Evolutionary conservation across 2,113 vertebrate genomes (phyloP).

Genomic region (Bagarius yarrelli): DNA sequence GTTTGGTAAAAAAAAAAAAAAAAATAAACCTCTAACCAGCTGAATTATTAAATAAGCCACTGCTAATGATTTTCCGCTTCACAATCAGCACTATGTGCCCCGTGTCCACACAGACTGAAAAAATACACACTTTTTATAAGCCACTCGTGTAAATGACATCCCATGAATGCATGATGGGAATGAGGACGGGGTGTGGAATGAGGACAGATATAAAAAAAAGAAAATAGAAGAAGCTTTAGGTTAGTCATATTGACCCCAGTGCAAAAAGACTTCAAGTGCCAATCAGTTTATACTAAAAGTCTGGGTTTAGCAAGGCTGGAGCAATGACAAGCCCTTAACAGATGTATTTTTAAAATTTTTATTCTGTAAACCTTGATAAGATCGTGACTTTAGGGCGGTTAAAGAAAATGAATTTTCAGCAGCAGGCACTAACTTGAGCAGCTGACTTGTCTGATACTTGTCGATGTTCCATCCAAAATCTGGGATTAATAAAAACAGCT

Average conservation of each 20-base stretch:
- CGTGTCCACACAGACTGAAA: conserved; percentile 42
- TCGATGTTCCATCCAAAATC: conserved; percentile 10
- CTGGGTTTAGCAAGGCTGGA: background rate
- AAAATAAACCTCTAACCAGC: background rate
- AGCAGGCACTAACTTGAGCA: conserved; percentile 53
- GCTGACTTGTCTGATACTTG: conserved; percentile 22
- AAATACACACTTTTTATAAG: conserved; percentile 46
- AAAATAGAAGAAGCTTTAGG: conserved; percentile 46
- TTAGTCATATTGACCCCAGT: conserved; percentile 62
- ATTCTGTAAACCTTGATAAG: conserved; percentile 63
- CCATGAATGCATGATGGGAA: conserved; percentile 46
- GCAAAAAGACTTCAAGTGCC: conserved; percentile 35
- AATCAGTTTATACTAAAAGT: conserved; percentile 17
- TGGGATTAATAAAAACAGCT: conserved; percentile 38
- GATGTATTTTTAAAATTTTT: conserved; percentile 58
- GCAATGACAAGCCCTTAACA: conserved; percentile 57
- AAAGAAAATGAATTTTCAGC: conserved; percentile 54
- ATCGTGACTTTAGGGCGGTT: conserved; percentile 60
- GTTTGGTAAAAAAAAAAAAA: conserved; percentile 31
- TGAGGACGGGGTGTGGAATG: conserved; percentile 40
- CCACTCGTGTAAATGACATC: background rate
- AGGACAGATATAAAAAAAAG: conserved; percentile 56
- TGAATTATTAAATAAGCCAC: conserved; percentile 19
- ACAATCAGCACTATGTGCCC: conserved; percentile 33
- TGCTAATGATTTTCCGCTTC: conserved; percentile 65